Base-by-base conservation (phyloP, 2,888 invertebrate species). In the Patella caerulea region DNA sequence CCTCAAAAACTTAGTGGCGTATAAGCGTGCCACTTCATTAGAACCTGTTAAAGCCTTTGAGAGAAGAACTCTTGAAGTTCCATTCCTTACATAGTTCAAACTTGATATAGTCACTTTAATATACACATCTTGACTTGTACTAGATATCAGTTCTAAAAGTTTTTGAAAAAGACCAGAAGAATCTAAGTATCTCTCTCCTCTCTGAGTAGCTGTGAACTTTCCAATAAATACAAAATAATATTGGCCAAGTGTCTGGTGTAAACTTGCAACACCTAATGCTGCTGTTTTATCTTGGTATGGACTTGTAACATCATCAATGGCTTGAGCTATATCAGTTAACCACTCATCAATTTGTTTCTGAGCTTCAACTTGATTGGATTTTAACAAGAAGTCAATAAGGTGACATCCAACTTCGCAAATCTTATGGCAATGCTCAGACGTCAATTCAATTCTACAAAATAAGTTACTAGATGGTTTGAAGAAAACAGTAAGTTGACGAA, bases 221-320 rank as follows among this genome's bases (percentile, higher is more conserved):
- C 98, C 98, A 81, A 98, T 94, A 90, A 97, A 96, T 71, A 98
- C 93, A 92, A 98, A 98, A 93, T 98, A 98, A 93, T 96, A 96
- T 91, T 97, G 97, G 90, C 97, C 96, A 93, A 97, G 95, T 0
- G 97, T 97, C 87, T 95, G 96, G 85, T 95, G 94, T n/a, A 90
- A 79, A 71, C 86, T 86, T 17, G 81, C 82, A 4, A 87, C 83
- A 78, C 88, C 87, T 74, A 90, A 83, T 29, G 88, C 83, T 17
- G 86, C 84, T 76, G 89, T 88, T 19, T 84, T 83, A 3, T 84
- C 85, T 15, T 84, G 78, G 34, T 83, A 69, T n/a, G 17, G 14
- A 29, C 7, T 92, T 77, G 78, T 81, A 84, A 92, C 91, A 88
- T 92, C 91, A 73, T 87, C 82, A 45, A 92, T 80, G 82, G 91